A percentile compares a stretch with the other conserved stretches of the same genome.
Evolutionary conservation across 2,888 invertebrate genomes (phyloP).

Genomic region (Heliothis peltigera): DNA sequence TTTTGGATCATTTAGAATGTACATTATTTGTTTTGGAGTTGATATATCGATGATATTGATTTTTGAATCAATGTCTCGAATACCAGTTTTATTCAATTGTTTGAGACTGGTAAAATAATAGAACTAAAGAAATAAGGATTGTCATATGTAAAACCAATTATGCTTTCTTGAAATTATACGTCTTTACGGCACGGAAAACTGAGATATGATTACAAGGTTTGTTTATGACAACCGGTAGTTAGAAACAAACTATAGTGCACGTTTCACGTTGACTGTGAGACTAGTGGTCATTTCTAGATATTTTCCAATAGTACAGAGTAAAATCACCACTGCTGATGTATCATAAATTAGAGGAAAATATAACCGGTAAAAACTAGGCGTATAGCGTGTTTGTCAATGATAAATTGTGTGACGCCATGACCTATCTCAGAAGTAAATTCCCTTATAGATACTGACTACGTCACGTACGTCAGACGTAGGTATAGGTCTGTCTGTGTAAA

Average conservation of each 20-base stretch:
- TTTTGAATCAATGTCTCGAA: no score
- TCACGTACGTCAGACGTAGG: neutral
- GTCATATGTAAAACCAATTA: neutral
- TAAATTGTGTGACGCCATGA: no score
- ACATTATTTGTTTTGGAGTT: no score
- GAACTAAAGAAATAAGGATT: neutral
- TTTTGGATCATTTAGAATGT: no score
- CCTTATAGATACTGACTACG: no score
- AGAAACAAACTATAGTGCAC: slow-evolving; percentile 12
- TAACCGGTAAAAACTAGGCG: no score
- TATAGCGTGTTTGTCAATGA: neutral
- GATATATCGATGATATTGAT: no score
- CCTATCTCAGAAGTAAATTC: no score
- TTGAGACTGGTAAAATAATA: no score
- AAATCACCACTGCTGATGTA: no score
- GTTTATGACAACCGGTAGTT: slow-evolving; percentile 16
- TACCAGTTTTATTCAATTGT: neutral
- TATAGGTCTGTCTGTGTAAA: neutral
- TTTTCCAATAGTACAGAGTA: slow-evolving; percentile 18
- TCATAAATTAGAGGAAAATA: no score
- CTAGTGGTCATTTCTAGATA: no score
- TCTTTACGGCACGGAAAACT: slow-evolving; percentile 8
- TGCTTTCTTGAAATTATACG: neutral
- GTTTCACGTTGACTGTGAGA: neutral
- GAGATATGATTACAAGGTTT: slow-evolving; percentile 28